These are phyloP conservation scores for Equus przewalskii DNA, from an alignment of 2,113 vertebrate species.

Conservation along the genomic window DNA sequence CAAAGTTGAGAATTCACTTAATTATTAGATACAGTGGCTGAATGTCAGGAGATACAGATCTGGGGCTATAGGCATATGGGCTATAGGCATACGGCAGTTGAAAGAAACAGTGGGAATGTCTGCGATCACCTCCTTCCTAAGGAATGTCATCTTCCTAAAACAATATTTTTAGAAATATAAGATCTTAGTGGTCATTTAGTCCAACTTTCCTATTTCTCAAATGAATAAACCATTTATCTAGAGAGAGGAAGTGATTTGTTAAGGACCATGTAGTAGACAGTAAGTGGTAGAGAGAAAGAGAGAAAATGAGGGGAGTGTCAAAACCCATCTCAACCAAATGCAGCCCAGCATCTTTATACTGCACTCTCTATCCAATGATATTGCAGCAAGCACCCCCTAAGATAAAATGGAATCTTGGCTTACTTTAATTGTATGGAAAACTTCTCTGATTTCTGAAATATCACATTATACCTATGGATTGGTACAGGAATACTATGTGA, in stretches of 20 bases:
- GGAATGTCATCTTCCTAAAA: not conserved
- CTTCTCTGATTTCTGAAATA: not conserved
- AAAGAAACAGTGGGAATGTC: not conserved
- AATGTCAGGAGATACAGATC: not conserved
- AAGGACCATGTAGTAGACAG: not conserved
- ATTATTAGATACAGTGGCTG: not conserved
- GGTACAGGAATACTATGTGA: not conserved
- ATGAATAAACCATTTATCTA: not conserved
- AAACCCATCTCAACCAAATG: not conserved
- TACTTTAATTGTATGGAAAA: conserved; percentile 12
- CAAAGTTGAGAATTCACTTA: not conserved
- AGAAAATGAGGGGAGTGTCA: not conserved
- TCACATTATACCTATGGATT: not conserved
- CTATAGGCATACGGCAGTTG: not conserved
- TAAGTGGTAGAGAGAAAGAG: not conserved
- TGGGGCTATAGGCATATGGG: not conserved
- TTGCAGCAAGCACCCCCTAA: not conserved
- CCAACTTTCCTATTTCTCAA: not conserved
- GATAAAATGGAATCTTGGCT: not conserved
- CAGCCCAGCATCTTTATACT: not conserved
- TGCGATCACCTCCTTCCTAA: not conserved
- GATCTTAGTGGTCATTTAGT: not conserved
- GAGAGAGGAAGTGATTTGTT: not conserved
- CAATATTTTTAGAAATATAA: not conserved
- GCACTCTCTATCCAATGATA: not conserved